Percentiles rank a stretch among this genome's conserved stretches.
These are phyloP conservation scores for Grammomys surdaster DNA, from an alignment of 2,113 vertebrate genomes.

Conservation along the genomic window DNA sequence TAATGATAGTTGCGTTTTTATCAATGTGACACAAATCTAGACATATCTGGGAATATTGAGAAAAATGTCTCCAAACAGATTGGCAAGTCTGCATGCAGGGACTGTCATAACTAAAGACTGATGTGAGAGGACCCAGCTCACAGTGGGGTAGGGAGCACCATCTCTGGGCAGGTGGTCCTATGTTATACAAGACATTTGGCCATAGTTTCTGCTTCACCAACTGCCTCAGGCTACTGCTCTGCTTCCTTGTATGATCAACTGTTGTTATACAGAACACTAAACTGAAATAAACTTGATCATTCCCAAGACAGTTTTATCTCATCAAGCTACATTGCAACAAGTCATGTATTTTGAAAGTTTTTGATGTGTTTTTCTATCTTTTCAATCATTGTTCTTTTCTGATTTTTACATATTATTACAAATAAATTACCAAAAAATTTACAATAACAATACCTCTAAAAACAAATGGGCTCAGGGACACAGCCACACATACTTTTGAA, in stretches of 20 bases:
- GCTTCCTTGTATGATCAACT: neutral
- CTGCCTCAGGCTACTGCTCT: neutral
- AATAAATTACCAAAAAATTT: neutral
- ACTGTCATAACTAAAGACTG: neutral
- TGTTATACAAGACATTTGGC: neutral
- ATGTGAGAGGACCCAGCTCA: neutral
- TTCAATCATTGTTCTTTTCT: neutral
- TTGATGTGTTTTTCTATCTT: neutral
- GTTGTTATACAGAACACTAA: neutral
- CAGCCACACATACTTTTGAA: no score
- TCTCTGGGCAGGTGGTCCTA: no score
- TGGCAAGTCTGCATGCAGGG: no score
- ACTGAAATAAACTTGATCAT: neutral
- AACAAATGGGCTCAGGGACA: neutral
- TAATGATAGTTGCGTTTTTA: neutral
- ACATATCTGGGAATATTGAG: neutral
- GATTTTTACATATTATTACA: neutral
- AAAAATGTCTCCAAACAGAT: neutral
- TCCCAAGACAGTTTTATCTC: neutral
- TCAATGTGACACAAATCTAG: neutral
- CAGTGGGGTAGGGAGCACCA: no score
- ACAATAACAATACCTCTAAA: neutral
- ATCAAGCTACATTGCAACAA: neutral
- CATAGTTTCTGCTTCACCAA: neutral
- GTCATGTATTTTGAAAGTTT: neutral